Conservation (phyloP, 1,140 invertebrate genomes). For the Paracyclopina nana region DNA sequence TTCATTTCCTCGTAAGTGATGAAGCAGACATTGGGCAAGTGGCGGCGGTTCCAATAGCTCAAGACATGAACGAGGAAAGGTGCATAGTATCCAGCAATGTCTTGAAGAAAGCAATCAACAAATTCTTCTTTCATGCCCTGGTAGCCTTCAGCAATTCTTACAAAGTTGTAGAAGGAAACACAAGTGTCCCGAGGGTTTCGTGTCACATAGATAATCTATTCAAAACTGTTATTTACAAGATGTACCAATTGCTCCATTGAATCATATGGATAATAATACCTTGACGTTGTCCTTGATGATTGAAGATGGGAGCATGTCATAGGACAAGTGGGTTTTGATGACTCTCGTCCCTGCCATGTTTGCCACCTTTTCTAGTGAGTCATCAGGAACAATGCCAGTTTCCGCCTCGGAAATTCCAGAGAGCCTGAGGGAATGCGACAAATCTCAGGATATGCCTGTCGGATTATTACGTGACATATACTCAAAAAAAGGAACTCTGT, state of each 20-base stretch:
- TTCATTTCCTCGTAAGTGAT: background rate
- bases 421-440: no score
- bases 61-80: background rate
- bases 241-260: background rate
- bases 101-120: background rate
- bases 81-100: background rate
- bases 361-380: no score
- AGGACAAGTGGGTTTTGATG: background rate
- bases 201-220: background rate
- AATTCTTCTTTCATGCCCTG: background rate
- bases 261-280: background rate
- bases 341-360: no score
- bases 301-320: background rate
- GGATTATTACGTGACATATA: no score
- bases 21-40: background rate
- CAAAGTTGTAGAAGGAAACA: background rate
- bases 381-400: no score
- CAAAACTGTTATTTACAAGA: background rate
- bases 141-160: background rate
- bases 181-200: background rate
- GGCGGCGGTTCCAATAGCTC: background rate
- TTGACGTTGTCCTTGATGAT: background rate
- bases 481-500: conserved; percentile 3
- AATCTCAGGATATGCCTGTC: no score
- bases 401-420: no score